Conservation (phyloP, 2,113 vertebrate genomes). For the Chloebia gouldiae region DNA sequence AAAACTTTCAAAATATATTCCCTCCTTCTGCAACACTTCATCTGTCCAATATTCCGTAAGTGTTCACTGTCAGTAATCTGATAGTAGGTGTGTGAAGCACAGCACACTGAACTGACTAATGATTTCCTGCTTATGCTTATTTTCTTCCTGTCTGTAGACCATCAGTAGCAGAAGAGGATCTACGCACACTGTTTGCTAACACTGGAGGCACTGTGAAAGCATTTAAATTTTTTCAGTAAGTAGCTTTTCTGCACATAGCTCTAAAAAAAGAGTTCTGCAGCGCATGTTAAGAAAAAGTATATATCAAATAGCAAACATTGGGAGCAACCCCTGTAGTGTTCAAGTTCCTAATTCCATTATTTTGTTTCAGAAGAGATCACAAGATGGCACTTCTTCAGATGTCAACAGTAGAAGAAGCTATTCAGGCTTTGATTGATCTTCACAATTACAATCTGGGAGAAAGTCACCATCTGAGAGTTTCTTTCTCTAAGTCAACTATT, state of each 20-base stretch:
- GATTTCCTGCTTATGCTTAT: background rate
- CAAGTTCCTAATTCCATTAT: conserved; percentile 67
- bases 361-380: conserved; percentile 89
- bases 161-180: conserved; percentile 92
- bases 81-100: background rate
- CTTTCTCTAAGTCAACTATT: conserved; percentile 98
- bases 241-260: conserved; percentile 51
- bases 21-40: conserved; percentile 96
- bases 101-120: background rate
- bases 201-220: conserved; percentile 96
- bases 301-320: background rate
- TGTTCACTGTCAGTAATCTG: background rate
- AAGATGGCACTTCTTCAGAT: conserved; percentile 99
- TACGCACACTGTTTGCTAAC: conserved; percentile 92
- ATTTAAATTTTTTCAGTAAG: conserved; percentile 99
- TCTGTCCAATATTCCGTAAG: conserved; percentile 97
- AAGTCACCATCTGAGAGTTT: conserved; percentile 96
- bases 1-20: conserved; percentile 98
- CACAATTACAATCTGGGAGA: conserved; percentile 98
- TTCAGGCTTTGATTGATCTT: conserved; percentile 95
- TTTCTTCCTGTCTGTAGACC: conserved; percentile 75
- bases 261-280: background rate
- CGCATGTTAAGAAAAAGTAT: background rate
- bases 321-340: background rate
- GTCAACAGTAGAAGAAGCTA: conserved; percentile 96